Conservation (phyloP, 2,888 invertebrate species). For the Oeneis ivallda region DNA sequence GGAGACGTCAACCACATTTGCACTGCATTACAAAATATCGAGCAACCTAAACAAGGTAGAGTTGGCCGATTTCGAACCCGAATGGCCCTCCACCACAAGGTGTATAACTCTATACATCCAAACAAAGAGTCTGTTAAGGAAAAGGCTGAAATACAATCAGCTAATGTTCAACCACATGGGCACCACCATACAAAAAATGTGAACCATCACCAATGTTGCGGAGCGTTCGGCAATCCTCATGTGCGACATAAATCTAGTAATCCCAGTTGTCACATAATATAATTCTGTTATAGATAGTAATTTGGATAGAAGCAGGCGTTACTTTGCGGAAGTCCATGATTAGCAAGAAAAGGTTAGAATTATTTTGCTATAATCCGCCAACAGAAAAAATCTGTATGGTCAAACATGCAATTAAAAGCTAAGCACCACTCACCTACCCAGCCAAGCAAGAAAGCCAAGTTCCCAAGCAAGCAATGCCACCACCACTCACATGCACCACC, state of each 20-base stretch:
- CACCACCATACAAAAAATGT: conserved; percentile 73
- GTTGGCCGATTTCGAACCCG: conserved; percentile 66
- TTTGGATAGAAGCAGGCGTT: too few relatives aligned
- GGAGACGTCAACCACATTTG: conserved; percentile 56
- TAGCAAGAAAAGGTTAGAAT: too few relatives aligned
- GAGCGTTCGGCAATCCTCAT: conserved; percentile 76
- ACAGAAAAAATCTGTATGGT: too few relatives aligned
- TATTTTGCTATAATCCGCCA: too few relatives aligned
- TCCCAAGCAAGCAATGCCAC: too few relatives aligned
- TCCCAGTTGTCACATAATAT: conserved; percentile 69
- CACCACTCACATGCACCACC: too few relatives aligned
- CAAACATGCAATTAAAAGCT: too few relatives aligned
- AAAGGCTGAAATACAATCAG: conserved; percentile 40
- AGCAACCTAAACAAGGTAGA: conserved; percentile 61
- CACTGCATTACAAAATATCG: conserved; percentile 51
- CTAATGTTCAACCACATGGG: conserved; percentile 65
- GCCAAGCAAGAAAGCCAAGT: too few relatives aligned
- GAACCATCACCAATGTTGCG: conserved; percentile 77
- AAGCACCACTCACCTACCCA: too few relatives aligned
- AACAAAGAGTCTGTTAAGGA: conserved; percentile 53
- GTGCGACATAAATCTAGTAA: conserved; percentile 71
- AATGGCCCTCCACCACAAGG: conserved; percentile 69
- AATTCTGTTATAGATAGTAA: conserved; percentile 41
- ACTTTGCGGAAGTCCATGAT: too few relatives aligned
- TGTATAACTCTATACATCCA: conserved; percentile 50